Percentiles rank a stretch among this genome's conserved stretches.
phyloP scores from a whole-genome alignment of 2,113 vertebrate genomes.

The Cebus imitator region DNA sequence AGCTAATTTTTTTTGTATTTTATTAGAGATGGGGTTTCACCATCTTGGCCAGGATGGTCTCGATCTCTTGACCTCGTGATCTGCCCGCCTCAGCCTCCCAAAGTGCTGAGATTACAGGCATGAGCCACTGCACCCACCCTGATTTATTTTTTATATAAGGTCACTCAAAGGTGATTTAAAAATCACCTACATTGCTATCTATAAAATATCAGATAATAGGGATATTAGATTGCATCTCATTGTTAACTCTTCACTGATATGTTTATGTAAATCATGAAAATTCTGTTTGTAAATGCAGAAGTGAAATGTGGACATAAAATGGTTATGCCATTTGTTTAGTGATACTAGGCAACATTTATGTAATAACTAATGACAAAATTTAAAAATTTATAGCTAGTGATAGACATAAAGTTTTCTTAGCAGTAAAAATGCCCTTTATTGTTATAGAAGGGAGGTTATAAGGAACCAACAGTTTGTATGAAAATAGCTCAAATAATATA shows the following conservation, averaged over 20 bases:
- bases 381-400: background rate
- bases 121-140: too few relatives aligned
- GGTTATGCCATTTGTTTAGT: background rate
- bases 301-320: background rate
- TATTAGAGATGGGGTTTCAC: too few relatives aligned
- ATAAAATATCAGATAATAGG: background rate
- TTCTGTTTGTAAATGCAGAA: background rate
- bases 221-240: background rate
- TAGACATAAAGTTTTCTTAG: background rate
- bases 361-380: background rate
- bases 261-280: too few relatives aligned
- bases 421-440: background rate
- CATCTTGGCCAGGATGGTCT: too few relatives aligned
- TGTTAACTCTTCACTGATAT: background rate
- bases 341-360: background rate
- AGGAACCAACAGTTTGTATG: background rate
- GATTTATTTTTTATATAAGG: background rate
- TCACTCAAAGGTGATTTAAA: background rate
- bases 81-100: too few relatives aligned
- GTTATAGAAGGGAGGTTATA: background rate
- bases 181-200: background rate
- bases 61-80: too few relatives aligned
- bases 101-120: too few relatives aligned
- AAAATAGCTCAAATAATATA: background rate
- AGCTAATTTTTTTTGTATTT: too few relatives aligned